phyloP scores from a whole-genome alignment of 2,113 vertebrate genomes.

The Grallaria varia region DNA sequence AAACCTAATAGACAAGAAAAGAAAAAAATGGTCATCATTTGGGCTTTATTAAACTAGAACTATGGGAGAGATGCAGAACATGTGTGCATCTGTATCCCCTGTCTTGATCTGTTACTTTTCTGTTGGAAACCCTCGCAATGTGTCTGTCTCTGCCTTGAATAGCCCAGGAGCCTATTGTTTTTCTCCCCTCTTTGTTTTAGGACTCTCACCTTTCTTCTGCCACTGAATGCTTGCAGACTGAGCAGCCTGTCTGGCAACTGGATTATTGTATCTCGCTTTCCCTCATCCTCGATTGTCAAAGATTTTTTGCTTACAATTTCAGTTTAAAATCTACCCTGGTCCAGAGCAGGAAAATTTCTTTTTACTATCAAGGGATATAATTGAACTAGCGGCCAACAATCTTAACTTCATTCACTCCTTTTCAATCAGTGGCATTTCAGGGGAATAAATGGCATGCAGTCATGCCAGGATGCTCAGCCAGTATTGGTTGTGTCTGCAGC shows the following conservation, averaged over 20 bases:
- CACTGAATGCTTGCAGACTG: background rate
- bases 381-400: background rate
- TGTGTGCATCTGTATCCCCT: slow-evolving; percentile 36
- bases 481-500: background rate
- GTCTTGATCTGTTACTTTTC: slow-evolving; percentile 50
- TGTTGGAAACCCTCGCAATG: slow-evolving; percentile 30
- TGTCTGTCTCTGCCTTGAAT: background rate
- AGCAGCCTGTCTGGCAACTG: background rate
- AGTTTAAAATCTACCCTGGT: background rate
- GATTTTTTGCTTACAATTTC: background rate
- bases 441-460: background rate
- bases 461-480: background rate
- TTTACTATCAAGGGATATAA: background rate
- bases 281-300: background rate
- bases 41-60: slow-evolving; percentile 59
- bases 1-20: slow-evolving; percentile 59
- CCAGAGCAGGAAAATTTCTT: background rate
- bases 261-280: background rate
- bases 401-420: background rate
- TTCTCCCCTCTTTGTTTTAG: background rate
- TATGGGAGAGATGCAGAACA: slow-evolving; percentile 32
- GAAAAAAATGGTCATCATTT: slow-evolving; percentile 37
- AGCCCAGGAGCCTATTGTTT: background rate
- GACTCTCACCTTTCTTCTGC: slow-evolving; percentile 7
- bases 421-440: background rate